phyloP scores from a whole-genome alignment of 2,888 invertebrate genomes.

The Pherbina coryleti region DNA sequence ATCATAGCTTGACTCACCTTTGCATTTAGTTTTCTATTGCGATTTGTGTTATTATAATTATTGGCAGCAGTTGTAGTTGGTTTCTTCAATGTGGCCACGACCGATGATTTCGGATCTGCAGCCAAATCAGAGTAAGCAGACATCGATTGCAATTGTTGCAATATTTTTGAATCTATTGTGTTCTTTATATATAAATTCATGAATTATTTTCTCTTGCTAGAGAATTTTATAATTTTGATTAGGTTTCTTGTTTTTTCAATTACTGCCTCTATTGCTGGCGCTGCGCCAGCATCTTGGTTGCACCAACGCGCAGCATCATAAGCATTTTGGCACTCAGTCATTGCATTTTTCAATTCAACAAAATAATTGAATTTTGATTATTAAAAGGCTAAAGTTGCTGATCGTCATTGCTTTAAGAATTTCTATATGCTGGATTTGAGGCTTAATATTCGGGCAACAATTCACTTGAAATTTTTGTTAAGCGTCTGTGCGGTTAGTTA shows the following conservation, averaged over 20 bases:
- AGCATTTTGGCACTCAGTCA: neutral
- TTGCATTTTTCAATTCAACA: conserved; percentile 8
- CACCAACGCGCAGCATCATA: neutral
- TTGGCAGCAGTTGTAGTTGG: conserved; percentile 35
- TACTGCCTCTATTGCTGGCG: neutral
- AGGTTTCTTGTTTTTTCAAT: no score
- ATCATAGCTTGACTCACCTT: conserved; percentile 39
- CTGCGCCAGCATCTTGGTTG: neutral
- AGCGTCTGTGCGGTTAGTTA: neutral
- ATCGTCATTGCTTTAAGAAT: neutral
- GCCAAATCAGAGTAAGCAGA: conserved; percentile 24
- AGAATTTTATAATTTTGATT: no score
- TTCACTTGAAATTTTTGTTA: neutral
- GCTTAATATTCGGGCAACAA: neutral
- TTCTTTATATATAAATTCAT: neutral
- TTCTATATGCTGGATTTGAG: neutral
- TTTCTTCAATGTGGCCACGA: conserved; percentile 7
- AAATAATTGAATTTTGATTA: neutral
- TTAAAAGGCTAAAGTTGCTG: neutral
- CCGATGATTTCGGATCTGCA: conserved; percentile 10
- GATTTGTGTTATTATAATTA: conserved; percentile 10
- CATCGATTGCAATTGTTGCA: conserved; percentile 11
- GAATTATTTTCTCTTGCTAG: neutral
- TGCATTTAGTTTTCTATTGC: conserved; percentile 31
- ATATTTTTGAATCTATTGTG: neutral